Conservation (phyloP, 2,113 vertebrate genomes). For the Buteo buteo region DNA sequence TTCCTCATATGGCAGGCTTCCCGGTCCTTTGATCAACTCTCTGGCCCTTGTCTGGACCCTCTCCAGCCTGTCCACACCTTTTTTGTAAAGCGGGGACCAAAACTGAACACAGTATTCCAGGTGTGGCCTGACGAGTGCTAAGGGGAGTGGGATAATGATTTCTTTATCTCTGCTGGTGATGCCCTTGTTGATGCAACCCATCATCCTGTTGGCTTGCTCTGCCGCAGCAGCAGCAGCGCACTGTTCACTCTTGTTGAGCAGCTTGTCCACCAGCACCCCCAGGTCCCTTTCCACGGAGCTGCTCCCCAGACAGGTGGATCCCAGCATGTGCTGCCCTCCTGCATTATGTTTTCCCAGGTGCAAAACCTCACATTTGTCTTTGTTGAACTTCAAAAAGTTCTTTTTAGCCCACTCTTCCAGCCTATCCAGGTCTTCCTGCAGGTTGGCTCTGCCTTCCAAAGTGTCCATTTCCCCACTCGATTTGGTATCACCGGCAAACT, state of each 20-base stretch:
- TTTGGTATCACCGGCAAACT: neutral
- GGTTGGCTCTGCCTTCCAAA: neutral
- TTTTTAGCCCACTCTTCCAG: neutral
- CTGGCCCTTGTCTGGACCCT: neutral
- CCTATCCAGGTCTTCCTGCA: neutral
- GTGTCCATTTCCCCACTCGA: too few relatives aligned
- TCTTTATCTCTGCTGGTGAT: neutral
- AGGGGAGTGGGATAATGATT: neutral
- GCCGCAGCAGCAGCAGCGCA: neutral
- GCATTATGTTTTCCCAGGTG: neutral
- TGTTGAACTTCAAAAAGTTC: neutral
- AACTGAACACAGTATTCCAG: neutral
- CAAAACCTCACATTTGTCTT: neutral
- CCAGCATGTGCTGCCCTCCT: neutral
- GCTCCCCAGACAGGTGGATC: neutral
- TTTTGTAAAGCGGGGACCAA: neutral
- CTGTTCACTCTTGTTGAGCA: fast-evolving
- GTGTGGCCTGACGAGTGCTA: neutral
- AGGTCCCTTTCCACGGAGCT: neutral
- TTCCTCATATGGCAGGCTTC: neutral
- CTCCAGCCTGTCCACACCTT: neutral
- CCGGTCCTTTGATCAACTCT: neutral
- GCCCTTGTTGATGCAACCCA: neutral
- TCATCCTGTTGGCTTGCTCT: neutral
- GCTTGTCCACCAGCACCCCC: neutral